phyloP scores from a whole-genome alignment of 2,888 invertebrate genomes.

The Odontocolon sp. region DNA sequence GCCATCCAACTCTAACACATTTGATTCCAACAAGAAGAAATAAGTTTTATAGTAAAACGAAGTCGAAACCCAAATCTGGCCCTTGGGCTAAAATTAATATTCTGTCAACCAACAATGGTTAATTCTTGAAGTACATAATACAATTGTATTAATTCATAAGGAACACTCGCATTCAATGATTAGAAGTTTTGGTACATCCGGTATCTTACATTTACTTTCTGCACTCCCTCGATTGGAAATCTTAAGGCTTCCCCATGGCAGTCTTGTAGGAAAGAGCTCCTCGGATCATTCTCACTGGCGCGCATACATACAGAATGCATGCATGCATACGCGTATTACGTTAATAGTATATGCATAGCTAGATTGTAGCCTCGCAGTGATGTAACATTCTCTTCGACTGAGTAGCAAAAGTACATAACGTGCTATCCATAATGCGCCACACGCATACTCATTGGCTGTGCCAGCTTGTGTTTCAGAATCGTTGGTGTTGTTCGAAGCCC shows the following conservation, averaged over 20 bases:
- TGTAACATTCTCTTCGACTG: too few species aligned
- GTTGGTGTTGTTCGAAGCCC: conserved; percentile 29
- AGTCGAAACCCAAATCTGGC: too few species aligned
- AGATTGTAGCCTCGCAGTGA: too few species aligned
- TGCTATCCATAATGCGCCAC: not conserved
- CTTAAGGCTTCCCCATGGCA: not conserved
- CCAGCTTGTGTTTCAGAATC: conserved; percentile 35
- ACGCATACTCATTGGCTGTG: conserved; percentile 45
- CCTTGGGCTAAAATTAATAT: too few species aligned
- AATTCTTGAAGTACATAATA: too few species aligned
- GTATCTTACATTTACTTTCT: conserved; percentile 1
- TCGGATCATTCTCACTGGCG: not conserved
- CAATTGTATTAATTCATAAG: too few species aligned
- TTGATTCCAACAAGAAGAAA: too few species aligned
- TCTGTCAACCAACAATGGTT: too few species aligned
- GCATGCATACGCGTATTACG: conserved; percentile 5
- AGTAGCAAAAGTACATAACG: too few species aligned
- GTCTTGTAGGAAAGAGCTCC: conserved; percentile 7
- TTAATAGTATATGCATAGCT: not conserved
- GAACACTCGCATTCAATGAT: too few species aligned
- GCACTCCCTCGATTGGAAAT: conserved; percentile 8
- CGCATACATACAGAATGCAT: not conserved
- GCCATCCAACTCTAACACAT: too few species aligned
- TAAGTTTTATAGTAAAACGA: too few species aligned
- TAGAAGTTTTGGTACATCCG: conserved; percentile 15